Percentiles rank a stretch among this genome's conserved stretches.
These are phyloP conservation scores for Pelagia noctiluca DNA, from an alignment of 30 jellyfish, hydroid and myxozoan genomes.

Conservation along the genomic window DNA sequence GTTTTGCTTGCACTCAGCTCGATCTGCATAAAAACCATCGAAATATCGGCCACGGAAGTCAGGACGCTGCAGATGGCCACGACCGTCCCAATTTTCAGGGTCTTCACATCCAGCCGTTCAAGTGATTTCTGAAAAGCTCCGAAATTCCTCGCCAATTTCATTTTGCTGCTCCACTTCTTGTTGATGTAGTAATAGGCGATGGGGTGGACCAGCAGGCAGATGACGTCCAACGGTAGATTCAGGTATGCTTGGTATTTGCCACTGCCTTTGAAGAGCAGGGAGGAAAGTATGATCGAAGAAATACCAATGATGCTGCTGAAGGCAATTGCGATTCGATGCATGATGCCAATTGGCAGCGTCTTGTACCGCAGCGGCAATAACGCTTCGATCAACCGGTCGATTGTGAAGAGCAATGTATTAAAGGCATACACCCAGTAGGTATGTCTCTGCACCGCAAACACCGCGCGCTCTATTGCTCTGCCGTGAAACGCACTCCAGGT, in stretches of 20 bases:
- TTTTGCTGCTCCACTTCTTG: background rate
- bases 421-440: background rate
- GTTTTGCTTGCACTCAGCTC: background rate
- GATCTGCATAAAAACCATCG: background rate
- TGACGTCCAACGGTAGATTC: background rate
- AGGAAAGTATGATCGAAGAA: background rate
- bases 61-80: conserved; percentile 2
- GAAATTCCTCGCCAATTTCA: background rate
- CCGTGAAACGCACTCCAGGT: background rate
- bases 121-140: background rate
- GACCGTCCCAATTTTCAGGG: background rate
- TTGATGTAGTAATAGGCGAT: background rate
- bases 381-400: conserved; percentile 1
- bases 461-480: background rate
- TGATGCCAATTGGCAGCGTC: background rate
- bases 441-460: background rate
- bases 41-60: conserved; percentile 3
- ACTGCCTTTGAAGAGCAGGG: background rate
- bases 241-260: background rate
- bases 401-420: background rate
- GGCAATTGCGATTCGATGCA: background rate
- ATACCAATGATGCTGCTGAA: background rate
- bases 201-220: background rate
- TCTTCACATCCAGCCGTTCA: background rate
- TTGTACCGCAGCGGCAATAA: background rate